Base-by-base conservation (phyloP, 2,888 invertebrate genomes). In the Hartigia nigra region DNA sequence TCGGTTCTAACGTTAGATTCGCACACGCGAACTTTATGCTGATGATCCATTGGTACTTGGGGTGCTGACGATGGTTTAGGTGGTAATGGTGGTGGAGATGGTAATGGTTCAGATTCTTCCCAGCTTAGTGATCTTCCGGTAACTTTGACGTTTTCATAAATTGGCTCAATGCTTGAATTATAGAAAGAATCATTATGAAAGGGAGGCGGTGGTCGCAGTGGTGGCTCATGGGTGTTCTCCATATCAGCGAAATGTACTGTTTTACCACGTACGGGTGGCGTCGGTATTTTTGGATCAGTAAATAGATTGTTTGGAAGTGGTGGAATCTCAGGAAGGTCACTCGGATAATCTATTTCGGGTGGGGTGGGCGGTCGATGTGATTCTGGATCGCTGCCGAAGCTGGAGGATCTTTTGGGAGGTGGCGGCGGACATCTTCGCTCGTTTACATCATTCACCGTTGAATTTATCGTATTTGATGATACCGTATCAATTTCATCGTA, bases 291-390 rank as follows among this genome's bases (percentile, higher is more conserved):
- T 74, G 34, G 77, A 55, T 70, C 32, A 69, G 76, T 31, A 74
- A 75, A 55, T 34, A 80, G 78, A 80, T 80, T 80, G 55, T 75
- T 81, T 12, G 86, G 84, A 39, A 83, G 79, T 34, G 81, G 78
- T 35, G 85, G 84, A 78, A 86, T 80, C 83, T 84, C 82, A 35
- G 87, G 86, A 34, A 79, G 77, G 69, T 84, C 81, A 14, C 79
- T 77, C 23, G 83, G 82, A 70, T 82, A 86, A 82, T 87, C 86
- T 80, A 85, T 81, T 80, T 84, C 82, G 32, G 86, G 83, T 72
- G 83, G 84, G 76, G 83, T 83, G n/a, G 83, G 82, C 23, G 84
- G 82, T 80, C 84, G 81, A 32, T 69, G 80, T 35, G 82, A 77
- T 81, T 87, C 85, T n/a, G 77, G 76, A 36, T 86, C 85, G 76